Evolutionary conservation across 2,888 invertebrate species (phyloP), one percentile per base, ranked within the genome.

Genomic region (Morinoia aosen): DNA sequence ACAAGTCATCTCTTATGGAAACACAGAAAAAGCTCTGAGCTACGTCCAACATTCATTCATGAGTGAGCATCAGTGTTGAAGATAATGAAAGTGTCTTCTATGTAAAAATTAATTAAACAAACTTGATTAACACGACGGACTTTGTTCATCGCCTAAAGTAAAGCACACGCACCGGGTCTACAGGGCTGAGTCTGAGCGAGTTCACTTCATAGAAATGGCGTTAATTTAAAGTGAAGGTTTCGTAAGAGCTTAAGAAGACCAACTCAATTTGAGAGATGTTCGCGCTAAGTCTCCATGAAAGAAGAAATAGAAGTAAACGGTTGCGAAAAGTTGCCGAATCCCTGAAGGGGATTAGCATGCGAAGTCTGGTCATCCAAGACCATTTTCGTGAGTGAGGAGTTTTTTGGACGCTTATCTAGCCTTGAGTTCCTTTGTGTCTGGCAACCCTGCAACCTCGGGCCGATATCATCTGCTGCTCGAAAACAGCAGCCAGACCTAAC

Each of bases 271-370:
- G 48, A 48, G 48, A 48, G 48, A 40, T 90, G 39, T 90, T 90
- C 90, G 39, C 40, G 90, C 90, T 90, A 39, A 90, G 40, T 90
- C 48, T 40, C 90, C 39, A 90, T 90, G 48, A 40, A 90, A 90
- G 90, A 90, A 90, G 48, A 90, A 90, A 90, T 90, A 57, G 93
- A 56, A 57, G 93, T n/a, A 93, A 93, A 93, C 93, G 58, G 57
- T 57, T 39, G 57, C 93, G 93, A 93, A 93, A 93, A 57, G 57
- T 56, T 93, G 93, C 48, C 90, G 93, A 33, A 93, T 93, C 48
- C n/a, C 57, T 58, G 33, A 93, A 48, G 48, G 57, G 58, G 93
- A 93, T 93, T 93, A 93, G 58, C 57, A 90, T 90, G 90, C 48
- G 90, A 90, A 90, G 90, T 90, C 40, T 39, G 57, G 58, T 93